These are phyloP conservation scores for Cetonia aurata DNA, from an alignment of 2,888 invertebrate species.

Conservation along the genomic window DNA sequence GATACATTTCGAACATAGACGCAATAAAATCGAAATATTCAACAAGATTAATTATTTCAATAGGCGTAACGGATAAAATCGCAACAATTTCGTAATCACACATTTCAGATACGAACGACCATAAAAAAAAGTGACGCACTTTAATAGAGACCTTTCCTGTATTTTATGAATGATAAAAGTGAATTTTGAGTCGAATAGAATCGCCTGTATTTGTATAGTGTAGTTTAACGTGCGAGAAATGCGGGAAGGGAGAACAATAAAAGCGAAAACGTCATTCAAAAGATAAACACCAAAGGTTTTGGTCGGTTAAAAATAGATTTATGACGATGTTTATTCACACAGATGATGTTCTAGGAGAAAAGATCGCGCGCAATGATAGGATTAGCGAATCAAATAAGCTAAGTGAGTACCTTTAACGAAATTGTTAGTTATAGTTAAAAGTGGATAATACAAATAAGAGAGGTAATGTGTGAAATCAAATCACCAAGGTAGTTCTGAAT, in stretches of 20 bases:
- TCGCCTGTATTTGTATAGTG: background rate
- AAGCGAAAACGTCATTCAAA: slow-evolving; percentile 31
- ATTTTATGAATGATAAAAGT: background rate
- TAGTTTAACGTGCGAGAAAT: slow-evolving; percentile 1
- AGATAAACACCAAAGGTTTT: slow-evolving; percentile 33
- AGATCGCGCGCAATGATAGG: background rate
- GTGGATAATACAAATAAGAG: too few relatives aligned
- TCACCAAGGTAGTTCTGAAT: too few relatives aligned
- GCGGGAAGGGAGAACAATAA: slow-evolving; percentile 20
- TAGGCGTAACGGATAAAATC: too few relatives aligned
- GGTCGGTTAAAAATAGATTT: slow-evolving; percentile 35
- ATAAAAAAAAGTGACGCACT: background rate
- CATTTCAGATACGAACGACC: too few relatives aligned
- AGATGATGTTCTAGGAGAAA: background rate
- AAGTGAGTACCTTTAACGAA: too few relatives aligned
- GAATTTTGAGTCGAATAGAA: background rate
- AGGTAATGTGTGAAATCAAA: too few relatives aligned
- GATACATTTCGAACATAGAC: too few relatives aligned
- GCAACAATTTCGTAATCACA: too few relatives aligned
- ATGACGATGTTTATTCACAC: slow-evolving; percentile 1
- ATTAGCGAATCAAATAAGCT: background rate
- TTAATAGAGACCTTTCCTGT: background rate
- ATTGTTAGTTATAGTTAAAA: too few relatives aligned
- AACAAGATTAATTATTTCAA: too few relatives aligned
- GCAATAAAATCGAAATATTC: too few relatives aligned